phyloP scores from a whole-genome alignment of 2,888 invertebrate species.

The Himalopsyche tibetana region DNA sequence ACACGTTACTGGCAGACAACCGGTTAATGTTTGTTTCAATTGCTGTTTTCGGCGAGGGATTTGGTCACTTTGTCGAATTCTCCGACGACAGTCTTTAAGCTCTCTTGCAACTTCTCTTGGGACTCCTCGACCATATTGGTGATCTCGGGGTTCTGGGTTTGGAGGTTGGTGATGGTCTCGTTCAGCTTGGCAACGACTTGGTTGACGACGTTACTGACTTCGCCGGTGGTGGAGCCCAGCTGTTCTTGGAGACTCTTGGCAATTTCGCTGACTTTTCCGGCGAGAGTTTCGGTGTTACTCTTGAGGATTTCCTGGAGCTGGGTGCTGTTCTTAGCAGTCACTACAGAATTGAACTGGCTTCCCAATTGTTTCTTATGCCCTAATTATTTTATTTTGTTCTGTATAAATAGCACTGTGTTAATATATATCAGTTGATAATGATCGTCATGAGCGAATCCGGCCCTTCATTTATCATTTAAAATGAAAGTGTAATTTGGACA shows the following conservation, averaged over 20 bases:
- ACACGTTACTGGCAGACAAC: too few relatives aligned
- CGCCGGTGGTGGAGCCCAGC: slow-evolving; percentile 58
- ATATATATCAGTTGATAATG: too few relatives aligned
- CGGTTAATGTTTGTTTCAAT: too few relatives aligned
- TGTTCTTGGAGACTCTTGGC: slow-evolving; percentile 60
- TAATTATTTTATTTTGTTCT: too few relatives aligned
- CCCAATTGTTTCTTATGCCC: not conserved
- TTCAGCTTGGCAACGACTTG: slow-evolving; percentile 63
- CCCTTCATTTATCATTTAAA: too few relatives aligned
- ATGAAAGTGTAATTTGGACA: too few relatives aligned
- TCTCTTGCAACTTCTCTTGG: slow-evolving; percentile 61
- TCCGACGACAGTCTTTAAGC: slow-evolving; percentile 61
- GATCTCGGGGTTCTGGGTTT: slow-evolving; percentile 61
- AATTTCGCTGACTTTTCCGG: slow-evolving; percentile 54
- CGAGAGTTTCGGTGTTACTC: slow-evolving; percentile 59
- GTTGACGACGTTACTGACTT: slow-evolving; percentile 55
- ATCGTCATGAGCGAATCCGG: too few relatives aligned
- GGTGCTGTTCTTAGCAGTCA: slow-evolving; percentile 59
- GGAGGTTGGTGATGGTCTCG: slow-evolving; percentile 61
- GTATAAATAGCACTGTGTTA: too few relatives aligned
- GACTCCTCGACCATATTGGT: slow-evolving; percentile 58
- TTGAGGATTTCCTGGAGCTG: slow-evolving; percentile 58
- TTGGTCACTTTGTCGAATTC: slow-evolving; percentile 64
- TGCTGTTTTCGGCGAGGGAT: slow-evolving; percentile 61
- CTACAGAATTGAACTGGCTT: slow-evolving; percentile 55